A percentile compares a stretch with the other conserved stretches of the same genome.
These are phyloP conservation scores for Vanessa atalanta DNA, from an alignment of 1,140 invertebrate species.

Conservation along the genomic window DNA sequence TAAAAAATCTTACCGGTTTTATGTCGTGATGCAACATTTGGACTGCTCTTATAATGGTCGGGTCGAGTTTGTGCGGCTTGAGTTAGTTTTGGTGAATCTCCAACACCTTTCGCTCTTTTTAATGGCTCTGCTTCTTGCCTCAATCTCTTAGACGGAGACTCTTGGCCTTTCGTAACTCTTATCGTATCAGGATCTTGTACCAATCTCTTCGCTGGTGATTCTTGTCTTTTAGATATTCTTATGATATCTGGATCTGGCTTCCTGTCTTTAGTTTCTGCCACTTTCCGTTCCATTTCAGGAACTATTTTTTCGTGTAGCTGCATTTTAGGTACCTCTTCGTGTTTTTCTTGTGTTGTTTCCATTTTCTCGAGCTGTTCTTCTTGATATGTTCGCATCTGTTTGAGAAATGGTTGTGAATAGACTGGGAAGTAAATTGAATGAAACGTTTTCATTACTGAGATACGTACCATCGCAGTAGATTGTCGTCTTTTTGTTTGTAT, in stretches of 20 bases:
- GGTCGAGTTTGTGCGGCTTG: conserved; percentile 60
- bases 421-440: not conserved
- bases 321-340: conserved; percentile 57
- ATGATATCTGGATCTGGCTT: conserved; percentile 73
- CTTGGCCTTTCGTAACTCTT: conserved; percentile 62
- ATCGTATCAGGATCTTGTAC: conserved; percentile 69
- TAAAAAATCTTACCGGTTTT: conserved; percentile 57
- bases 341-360: conserved; percentile 51
- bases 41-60: conserved; percentile 73
- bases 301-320: conserved; percentile 35
- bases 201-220: conserved; percentile 65
- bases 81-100: conserved; percentile 64
- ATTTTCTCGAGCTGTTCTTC: conserved; percentile 60
- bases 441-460: conserved; percentile 16
- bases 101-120: conserved; percentile 68
- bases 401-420: conserved; percentile 3
- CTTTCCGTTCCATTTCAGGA: conserved; percentile 10
- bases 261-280: conserved; percentile 36
- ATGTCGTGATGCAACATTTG: conserved; percentile 74
- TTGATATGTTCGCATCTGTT: conserved; percentile 64
- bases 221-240: conserved; percentile 59
- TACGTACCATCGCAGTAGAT: conserved; percentile 61
- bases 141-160: conserved; percentile 69
- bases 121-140: conserved; percentile 72
- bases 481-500: conserved; percentile 64